Evolutionary conservation across 2,888 invertebrate species (phyloP).

Genomic region (Toxonevra muliebris): DNA sequence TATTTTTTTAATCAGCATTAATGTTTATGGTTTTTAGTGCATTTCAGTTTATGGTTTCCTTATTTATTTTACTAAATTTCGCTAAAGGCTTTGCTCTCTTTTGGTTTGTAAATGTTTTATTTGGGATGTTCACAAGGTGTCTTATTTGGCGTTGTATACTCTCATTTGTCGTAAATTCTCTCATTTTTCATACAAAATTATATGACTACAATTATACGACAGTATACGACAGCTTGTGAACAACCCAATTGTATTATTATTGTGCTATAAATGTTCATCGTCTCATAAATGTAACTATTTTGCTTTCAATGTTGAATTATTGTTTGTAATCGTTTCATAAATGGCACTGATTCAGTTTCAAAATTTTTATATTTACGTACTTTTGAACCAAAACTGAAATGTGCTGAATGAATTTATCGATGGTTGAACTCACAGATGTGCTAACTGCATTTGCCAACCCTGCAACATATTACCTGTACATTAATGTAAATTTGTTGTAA

Average conservation of each 20-base stretch:
- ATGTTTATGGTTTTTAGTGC: conserved; percentile 10
- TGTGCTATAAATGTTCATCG: background rate
- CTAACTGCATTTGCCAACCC: no score
- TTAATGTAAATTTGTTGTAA: no score
- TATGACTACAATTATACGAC: no score
- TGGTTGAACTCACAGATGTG: no score
- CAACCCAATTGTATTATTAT: background rate
- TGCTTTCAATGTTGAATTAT: conserved; percentile 8
- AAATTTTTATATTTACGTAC: conserved; percentile 12
- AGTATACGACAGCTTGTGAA: no score
- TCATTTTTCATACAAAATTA: no score
- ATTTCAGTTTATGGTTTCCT: conserved; percentile 24
- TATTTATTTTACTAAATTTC: background rate
- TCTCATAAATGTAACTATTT: background rate
- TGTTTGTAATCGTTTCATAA: background rate
- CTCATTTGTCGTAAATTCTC: no score
- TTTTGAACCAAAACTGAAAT: conserved; percentile 29
- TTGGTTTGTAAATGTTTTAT: background rate
- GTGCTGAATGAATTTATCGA: conserved; percentile 25
- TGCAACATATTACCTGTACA: no score
- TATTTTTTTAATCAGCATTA: background rate
- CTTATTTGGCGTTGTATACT: no score
- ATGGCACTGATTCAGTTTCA: conserved; percentile 20
- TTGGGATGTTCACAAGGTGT: no score
- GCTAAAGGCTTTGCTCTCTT: background rate